A percentile compares a stretch with the other conserved stretches of the same genome.
phyloP scores from a whole-genome alignment of 92 coral and sea anemone species.

The Desmophyllum pertusum region DNA sequence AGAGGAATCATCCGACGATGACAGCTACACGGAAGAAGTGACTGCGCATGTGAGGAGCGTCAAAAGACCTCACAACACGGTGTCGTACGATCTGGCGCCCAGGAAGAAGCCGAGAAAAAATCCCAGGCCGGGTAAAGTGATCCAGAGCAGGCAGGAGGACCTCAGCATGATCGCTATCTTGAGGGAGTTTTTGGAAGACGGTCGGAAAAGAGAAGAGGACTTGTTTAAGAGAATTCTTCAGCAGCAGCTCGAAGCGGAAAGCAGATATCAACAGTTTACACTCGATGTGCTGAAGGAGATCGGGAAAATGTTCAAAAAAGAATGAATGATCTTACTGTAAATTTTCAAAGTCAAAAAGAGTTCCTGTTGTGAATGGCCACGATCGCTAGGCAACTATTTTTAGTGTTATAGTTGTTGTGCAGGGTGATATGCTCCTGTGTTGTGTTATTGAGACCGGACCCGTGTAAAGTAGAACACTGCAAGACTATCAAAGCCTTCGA shows the following conservation, averaged over 20 bases:
- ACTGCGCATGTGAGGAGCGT: background rate
- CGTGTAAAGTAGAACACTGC: no score
- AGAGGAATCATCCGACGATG: constrained; percentile 50
- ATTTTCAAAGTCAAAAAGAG: background rate
- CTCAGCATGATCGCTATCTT: constrained; percentile 65
- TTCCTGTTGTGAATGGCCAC: background rate
- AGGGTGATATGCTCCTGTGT: no score
- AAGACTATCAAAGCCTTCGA: no score
- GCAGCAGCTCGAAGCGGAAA: constrained; percentile 84
- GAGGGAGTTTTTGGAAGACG: constrained; percentile 86
- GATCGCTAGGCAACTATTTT: background rate
- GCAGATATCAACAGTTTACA: constrained; percentile 85
- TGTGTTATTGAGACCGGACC: no score
- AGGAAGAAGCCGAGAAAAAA: constrained; percentile 73
- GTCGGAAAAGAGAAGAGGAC: constrained; percentile 83
- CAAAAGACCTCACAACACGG: constrained; percentile 32
- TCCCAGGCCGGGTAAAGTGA: constrained; percentile 65
- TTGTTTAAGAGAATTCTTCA: constrained; percentile 75
- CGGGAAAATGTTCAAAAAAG: constrained; percentile 71
- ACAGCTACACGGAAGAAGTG: constrained; percentile 30
- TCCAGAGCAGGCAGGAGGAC: constrained; percentile 63
- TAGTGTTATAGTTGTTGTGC: no score
- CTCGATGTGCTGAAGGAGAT: constrained; percentile 83
- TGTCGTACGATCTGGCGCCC: constrained; percentile 6
- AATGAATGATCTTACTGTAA: background rate